Evolutionary conservation across 2,113 vertebrate species (phyloP).

Genomic region (Microcebus griseorufus): DNA sequence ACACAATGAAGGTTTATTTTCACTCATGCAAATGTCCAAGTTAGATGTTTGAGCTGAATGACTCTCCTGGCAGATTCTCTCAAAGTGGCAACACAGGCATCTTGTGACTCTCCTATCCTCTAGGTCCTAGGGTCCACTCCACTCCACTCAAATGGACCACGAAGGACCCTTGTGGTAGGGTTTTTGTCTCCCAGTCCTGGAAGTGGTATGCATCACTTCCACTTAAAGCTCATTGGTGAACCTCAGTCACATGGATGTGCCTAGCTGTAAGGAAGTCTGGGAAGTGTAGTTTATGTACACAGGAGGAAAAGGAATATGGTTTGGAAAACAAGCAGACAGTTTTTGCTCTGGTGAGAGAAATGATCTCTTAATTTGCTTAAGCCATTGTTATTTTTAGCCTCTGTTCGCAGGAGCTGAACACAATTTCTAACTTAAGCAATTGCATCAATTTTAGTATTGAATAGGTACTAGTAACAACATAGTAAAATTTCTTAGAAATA

Average conservation of each 20-base stretch:
- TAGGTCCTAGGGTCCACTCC: background rate
- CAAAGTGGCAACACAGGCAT: background rate
- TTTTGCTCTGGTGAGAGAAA: background rate
- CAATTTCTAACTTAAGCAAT: background rate
- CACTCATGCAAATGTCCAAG: background rate
- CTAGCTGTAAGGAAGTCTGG: background rate
- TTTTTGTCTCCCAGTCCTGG: background rate
- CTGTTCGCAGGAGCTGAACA: background rate
- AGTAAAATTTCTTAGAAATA: background rate
- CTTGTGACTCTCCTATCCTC: background rate
- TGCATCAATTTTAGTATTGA: background rate
- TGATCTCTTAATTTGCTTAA: slow-evolving; percentile 8
- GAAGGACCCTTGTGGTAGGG: background rate
- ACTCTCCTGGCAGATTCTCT: background rate
- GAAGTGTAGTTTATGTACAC: background rate
- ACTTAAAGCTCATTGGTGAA: background rate
- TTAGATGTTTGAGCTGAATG: background rate
- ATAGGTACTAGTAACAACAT: background rate
- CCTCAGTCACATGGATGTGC: background rate
- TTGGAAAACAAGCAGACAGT: background rate
- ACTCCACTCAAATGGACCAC: background rate
- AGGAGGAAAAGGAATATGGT: background rate
- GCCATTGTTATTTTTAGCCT: background rate
- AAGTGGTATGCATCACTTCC: accelerated
- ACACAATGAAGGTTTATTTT: background rate